Percentiles rank a stretch among this genome's conserved stretches.
phyloP scores from a whole-genome alignment of 2,113 vertebrate genomes.

The Campylomormyrus numenius region DNA sequence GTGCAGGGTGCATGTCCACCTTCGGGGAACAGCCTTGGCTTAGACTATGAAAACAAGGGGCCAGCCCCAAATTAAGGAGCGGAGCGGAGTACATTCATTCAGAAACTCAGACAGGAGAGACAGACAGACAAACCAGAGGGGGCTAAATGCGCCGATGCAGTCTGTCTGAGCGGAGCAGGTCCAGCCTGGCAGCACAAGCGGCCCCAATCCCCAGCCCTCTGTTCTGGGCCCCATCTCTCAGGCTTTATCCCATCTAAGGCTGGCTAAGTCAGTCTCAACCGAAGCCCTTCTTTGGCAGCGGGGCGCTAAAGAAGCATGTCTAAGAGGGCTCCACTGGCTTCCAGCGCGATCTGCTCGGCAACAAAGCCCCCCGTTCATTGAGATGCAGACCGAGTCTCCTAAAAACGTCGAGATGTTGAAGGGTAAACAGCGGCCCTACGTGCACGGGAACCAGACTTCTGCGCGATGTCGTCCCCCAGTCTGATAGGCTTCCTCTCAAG shows the following conservation, averaged over 20 bases:
- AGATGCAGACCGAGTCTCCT: conserved; percentile 51
- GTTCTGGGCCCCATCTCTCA: not conserved
- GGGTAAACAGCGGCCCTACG: conserved; percentile 46
- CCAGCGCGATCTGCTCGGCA: conserved; percentile 47
- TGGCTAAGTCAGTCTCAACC: conserved; percentile 40
- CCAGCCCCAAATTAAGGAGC: conserved; percentile 7
- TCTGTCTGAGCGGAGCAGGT: conserved; percentile 54
- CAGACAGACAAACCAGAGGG: conserved; percentile 56
- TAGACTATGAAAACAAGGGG: conserved; percentile 29
- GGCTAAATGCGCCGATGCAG: conserved; percentile 41
- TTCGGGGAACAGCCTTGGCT: conserved; percentile 39
- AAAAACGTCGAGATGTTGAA: conserved; percentile 42
- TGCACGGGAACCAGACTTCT: conserved; percentile 36
- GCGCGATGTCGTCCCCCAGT: not conserved
- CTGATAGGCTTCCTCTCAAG: not conserved
- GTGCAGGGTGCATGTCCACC: conserved; percentile 30
- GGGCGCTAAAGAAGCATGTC: conserved; percentile 26
- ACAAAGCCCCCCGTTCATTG: conserved; percentile 54
- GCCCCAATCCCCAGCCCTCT: not conserved
- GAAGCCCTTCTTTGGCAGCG: conserved; percentile 33
- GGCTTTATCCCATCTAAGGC: not conserved
- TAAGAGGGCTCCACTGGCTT: conserved; percentile 38
- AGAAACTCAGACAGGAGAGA: conserved; percentile 37
- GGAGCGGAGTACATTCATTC: conserved; percentile 26
- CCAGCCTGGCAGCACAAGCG: conserved; percentile 36